Conservation (phyloP, 2,888 invertebrate genomes). For the Mayetiola destructor region DNA sequence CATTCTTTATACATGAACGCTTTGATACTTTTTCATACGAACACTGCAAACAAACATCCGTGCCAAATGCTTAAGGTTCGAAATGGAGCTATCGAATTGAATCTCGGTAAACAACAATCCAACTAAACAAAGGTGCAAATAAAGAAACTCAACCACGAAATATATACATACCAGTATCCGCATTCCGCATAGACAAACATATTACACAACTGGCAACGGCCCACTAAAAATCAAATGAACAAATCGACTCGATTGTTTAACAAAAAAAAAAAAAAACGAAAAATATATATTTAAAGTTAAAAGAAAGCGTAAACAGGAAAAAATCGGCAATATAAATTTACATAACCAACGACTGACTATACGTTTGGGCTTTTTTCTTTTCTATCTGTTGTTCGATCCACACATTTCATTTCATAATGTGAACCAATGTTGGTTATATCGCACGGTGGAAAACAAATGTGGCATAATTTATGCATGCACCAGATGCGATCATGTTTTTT, state of each 20-base stretch:
- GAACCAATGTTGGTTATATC: not conserved
- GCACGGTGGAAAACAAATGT: conserved; percentile 1
- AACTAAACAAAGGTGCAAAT: not conserved
- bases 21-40: not conserved
- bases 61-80: too few species aligned
- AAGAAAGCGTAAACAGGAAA: not conserved
- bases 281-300: not conserved
- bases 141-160: too few species aligned
- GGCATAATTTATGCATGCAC: conserved; percentile 12
- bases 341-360: not conserved
- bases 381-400: too few species aligned
- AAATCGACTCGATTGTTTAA: not conserved
- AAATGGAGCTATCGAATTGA: conserved; percentile 1
- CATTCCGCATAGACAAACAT: too few species aligned
- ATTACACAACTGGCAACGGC: too few species aligned
- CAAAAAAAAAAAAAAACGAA: not conserved
- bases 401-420: conserved; percentile 4
- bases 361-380: not conserved
- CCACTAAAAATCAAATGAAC: not conserved
- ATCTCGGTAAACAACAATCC: conserved; percentile 4
- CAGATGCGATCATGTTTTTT: conserved; percentile 6
- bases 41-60: not conserved
- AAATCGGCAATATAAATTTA: conserved; percentile 7
- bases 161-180: too few species aligned
- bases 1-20: conserved; percentile 8